Base-by-base conservation (phyloP, 2,113 vertebrate genomes). In the Channa maculata region DNA sequence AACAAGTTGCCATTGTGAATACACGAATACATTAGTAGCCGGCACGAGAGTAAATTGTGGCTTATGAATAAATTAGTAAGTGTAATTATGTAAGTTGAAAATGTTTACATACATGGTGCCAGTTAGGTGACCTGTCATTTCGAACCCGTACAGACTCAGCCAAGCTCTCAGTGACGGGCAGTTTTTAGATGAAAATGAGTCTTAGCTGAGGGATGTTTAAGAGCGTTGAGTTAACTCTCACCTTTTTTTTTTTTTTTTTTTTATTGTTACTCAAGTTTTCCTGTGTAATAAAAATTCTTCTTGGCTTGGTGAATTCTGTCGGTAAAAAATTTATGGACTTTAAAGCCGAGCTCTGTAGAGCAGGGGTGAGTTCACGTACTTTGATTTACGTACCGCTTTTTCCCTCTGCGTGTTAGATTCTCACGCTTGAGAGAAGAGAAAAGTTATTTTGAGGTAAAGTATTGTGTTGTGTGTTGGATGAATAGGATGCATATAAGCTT, bases 311-410 rank as follows among this genome's bases (percentile, higher is more conserved):
- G n/a, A 38, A 45, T 15, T 48, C 24, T 13, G 41, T 43, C 15
- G 1, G 11, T 13, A 8, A 24, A 24, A 24, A 24, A 24, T 55
- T 12, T 65, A 14, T 55, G 45, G 33, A 34, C 46, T 70, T 71
- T 61, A 60, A 66, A 59, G 45, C 37, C 9, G 24, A 24, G 50
- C 68, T 46, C 55, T 9, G 24, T 63, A 5, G 37, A 59, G n/a
- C 4, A 5, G 72, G 37, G 65, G 64, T 52, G 63, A 69, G 59
- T 58, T 75, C 46, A 49, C 53, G 59, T 52, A 36, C 34, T 76
- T 62, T 69, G 63, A 68, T 72, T 75, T 43, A n/a, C 12, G 12
- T 60, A 13, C 50, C 2, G 48, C 41, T 36, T 44, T 52, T 38
- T 37, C 57, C 7, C 14, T 71, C 54, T 70, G 15, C 70, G 48